Percentiles rank a stretch among this genome's conserved stretches.
These are phyloP conservation scores for Recurvirostra avosetta DNA, from an alignment of 2,113 vertebrate genomes.

Conservation along the genomic window DNA sequence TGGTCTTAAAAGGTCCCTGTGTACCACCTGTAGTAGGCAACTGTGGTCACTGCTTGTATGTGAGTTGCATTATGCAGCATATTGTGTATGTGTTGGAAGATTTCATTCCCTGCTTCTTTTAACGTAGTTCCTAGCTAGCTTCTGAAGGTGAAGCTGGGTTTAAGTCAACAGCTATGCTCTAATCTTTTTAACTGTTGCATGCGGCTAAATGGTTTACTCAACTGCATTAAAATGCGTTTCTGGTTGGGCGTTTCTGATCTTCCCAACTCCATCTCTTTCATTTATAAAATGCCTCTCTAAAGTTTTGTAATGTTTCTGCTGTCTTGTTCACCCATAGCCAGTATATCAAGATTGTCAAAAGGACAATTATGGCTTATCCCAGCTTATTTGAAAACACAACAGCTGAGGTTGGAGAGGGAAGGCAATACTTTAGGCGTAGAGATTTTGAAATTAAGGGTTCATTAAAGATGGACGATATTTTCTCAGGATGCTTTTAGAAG, in stretches of 20 bases:
- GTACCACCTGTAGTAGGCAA: background rate
- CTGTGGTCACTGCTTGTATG: no score
- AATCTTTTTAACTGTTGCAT: background rate
- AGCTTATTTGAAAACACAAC: background rate
- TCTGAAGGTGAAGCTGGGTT: background rate
- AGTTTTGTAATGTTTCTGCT: background rate
- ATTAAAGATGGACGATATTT: background rate
- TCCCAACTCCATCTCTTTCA: no score
- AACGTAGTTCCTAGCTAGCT: background rate
- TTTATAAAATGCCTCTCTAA: background rate
- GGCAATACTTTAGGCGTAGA: background rate
- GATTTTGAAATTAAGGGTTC: background rate
- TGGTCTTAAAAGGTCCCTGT: background rate
- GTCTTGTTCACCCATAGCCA: background rate
- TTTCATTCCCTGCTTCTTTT: accelerated
- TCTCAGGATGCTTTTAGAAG: conserved; percentile 81
- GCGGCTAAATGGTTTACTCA: background rate
- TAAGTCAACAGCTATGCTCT: background rate
- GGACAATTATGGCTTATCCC: background rate
- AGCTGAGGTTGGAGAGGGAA: background rate
- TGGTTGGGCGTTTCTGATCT: background rate
- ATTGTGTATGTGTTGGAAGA: background rate
- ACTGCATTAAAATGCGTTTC: no score
- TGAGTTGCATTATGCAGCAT: background rate
- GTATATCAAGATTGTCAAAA: background rate